A percentile compares a stretch with the other conserved stretches of the same genome.
Conservation (phyloP, 2,113 vertebrate species). For the Chamaea fasciata region DNA sequence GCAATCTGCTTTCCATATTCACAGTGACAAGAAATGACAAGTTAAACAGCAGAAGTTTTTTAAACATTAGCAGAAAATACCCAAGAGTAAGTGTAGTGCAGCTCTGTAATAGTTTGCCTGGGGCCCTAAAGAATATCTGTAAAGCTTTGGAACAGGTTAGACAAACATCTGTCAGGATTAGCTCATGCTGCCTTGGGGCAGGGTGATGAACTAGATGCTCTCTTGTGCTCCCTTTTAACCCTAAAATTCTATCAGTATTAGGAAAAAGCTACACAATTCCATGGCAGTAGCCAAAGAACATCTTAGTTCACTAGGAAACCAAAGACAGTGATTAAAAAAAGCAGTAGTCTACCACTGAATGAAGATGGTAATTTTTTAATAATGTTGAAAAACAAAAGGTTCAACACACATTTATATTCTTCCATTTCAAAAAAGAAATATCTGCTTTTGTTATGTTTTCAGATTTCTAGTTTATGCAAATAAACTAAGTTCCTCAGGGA, state of each 20-base stretch:
- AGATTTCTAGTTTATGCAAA: not conserved
- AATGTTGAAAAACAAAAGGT: not conserved
- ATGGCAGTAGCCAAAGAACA: not conserved
- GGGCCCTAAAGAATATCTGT: constrained; percentile 20
- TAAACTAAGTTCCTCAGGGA: not conserved
- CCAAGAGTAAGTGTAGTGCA: not conserved
- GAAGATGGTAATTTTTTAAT: not conserved
- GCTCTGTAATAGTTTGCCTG: constrained; percentile 1
- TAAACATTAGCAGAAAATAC: not conserved
- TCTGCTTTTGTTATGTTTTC: not conserved
- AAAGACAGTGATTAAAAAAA: not conserved
- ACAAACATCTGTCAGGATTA: constrained; percentile 51
- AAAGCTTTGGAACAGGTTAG: constrained; percentile 42
- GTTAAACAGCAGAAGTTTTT: not conserved
- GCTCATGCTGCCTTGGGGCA: constrained; percentile 34
- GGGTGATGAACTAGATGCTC: constrained; percentile 29
- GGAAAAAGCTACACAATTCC: not conserved
- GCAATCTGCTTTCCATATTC: not conserved
- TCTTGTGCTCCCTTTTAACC: not conserved
- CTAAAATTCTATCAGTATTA: not conserved
- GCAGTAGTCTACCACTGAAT: not conserved
- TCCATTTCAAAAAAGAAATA: not conserved
- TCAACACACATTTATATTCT: not conserved
- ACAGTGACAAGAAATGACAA: not conserved
- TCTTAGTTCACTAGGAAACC: not conserved